Evolutionary conservation across 2,113 vertebrate genomes (phyloP), one percentile per base, ranked within the genome.

Genomic region (Raja brachyura): DNA sequence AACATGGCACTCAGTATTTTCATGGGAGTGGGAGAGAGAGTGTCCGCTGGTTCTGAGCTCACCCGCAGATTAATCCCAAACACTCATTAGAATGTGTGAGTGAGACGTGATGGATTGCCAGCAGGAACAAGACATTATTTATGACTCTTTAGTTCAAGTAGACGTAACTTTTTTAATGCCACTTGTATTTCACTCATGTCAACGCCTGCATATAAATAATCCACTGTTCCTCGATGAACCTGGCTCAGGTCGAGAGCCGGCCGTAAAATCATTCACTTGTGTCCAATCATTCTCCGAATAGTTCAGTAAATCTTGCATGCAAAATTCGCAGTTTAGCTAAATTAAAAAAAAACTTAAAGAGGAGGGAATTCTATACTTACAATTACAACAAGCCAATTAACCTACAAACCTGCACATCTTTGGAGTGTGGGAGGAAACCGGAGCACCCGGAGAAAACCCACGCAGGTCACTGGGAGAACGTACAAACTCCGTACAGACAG

Each of bases 231-330:
- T 63, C 31, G 11, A 25, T 3, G 59, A 88, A 63, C 83, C 22
- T 31, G 28, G 83, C 83, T 63, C 59, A 88, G 83, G 59, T 63
- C 28, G 14, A 88, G 83, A 28, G 63, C 28, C 5, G 83, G 18
- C 59, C 63, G 83, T 88, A 88, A 88, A 88, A 63, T 88, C 59
- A 88, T 63, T 88, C 83, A 88, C 61, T 88, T 31, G 59, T 88
- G 59, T 88, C 83, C 63, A 88, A 88, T 66, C 83, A 31, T 16
- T 88, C 83, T 8, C 63, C 59, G 63, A 31, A 63, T 88, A 31
- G 59, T 18, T 88, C 61, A 63, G n/a, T 88, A 66, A 88, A 88
- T n/a, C 83, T 88, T 66, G n/a, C 9, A 31, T 28, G n/a, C 59
- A 77, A 77, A 31, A 33, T 77, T 77, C 31, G 14, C 13, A 31